Evolutionary conservation across 1,140 invertebrate genomes (phyloP).

Genomic region (Papilio glaucus): DNA sequence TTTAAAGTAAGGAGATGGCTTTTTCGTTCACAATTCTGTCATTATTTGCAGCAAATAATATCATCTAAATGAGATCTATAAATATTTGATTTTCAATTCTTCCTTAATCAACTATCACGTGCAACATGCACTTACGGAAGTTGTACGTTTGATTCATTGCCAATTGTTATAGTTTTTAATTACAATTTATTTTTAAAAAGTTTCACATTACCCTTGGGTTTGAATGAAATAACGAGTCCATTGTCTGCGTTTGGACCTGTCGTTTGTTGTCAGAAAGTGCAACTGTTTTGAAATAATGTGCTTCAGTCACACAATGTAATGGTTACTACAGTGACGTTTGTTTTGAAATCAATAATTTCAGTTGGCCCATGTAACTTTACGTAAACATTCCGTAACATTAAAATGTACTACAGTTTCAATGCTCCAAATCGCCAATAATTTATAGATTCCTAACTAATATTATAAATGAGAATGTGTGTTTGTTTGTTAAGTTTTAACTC

Average conservation of each 20-base stretch:
- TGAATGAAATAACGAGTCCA: not conserved
- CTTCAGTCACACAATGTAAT: not conserved
- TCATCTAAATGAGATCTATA: no score
- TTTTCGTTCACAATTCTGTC: no score
- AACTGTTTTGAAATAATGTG: not conserved
- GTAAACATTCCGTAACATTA: not conserved
- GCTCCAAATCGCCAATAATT: no score
- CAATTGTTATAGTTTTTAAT: not conserved
- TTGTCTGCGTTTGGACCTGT: not conserved
- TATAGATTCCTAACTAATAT: no score
- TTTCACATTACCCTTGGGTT: conserved; percentile 5
- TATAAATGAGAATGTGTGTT: no score
- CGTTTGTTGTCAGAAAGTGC: not conserved
- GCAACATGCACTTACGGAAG: not conserved
- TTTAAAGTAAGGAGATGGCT: no score
- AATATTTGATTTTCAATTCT: not conserved
- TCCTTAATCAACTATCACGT: not conserved
- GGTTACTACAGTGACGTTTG: not conserved
- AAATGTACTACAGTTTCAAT: no score
- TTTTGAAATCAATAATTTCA: not conserved
- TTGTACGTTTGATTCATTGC: not conserved
- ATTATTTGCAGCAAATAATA: no score
- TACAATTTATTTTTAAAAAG: not conserved
- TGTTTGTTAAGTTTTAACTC: no score
- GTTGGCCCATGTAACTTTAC: not conserved